Conservation (phyloP, 2,797 vertebrate genomes). For the Siniperca undulata region DNA sequence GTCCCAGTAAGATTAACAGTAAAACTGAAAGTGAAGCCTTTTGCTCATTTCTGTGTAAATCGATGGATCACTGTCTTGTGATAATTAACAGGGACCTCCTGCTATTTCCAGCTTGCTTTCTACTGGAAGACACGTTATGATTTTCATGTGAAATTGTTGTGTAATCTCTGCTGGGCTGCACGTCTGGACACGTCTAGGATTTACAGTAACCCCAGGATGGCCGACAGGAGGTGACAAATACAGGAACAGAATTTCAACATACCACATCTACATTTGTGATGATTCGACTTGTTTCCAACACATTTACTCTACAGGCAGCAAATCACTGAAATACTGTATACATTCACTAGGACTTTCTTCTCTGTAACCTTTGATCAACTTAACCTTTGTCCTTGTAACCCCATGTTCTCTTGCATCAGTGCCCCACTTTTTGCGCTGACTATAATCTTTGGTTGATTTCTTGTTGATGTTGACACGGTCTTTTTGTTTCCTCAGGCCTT, state of each 20-base stretch:
- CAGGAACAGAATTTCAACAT: conserved; percentile 25
- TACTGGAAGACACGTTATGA: neutral
- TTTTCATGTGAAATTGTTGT: conserved; percentile 30
- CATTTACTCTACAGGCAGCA: neutral
- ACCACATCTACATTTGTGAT: neutral
- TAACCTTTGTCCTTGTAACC: neutral
- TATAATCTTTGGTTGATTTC: neutral
- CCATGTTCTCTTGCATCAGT: neutral
- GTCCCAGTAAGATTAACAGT: neutral
- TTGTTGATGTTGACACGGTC: neutral
- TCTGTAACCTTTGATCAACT: conserved; percentile 2
- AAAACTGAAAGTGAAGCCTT: neutral
- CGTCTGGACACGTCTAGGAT: neutral
- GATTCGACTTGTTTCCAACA: neutral
- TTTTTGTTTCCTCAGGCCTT: neutral
- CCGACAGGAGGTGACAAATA: neutral
- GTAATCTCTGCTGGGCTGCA: neutral
- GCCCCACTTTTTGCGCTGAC: neutral
- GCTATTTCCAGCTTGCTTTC: neutral
- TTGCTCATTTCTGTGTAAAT: neutral
- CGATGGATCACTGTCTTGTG: conserved; percentile 5
- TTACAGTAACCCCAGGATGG: neutral
- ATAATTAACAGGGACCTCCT: neutral
- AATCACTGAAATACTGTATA: neutral
- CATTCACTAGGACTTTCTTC: neutral